phyloP scores from a whole-genome alignment of 2,888 invertebrate genomes.

The Drosophila cyrtoloma region DNA sequence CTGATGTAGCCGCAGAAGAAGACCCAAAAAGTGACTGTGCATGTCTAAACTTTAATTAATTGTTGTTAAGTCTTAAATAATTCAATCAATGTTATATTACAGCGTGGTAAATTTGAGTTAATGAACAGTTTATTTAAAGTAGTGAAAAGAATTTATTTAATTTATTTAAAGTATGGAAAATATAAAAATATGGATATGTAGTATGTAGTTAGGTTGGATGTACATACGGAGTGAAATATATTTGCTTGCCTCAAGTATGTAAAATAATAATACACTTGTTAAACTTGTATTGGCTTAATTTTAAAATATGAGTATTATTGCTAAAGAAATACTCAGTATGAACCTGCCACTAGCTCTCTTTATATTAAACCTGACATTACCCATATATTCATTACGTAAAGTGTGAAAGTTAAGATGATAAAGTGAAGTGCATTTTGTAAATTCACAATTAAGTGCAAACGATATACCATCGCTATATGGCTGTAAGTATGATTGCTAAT shows the following conservation, averaged over 20 bases:
- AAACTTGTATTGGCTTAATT: neutral
- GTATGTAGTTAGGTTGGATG: neutral
- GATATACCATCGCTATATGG: constrained; percentile 1
- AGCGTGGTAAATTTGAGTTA: neutral
- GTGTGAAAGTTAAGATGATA: constrained; percentile 2
- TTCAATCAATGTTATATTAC: neutral
- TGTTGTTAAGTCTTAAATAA: neutral
- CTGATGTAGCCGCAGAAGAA: neutral
- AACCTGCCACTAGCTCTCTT: neutral
- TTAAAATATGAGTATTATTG: neutral
- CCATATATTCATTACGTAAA: neutral
- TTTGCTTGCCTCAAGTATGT: neutral
- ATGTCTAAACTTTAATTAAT: neutral
- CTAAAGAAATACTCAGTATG: neutral
- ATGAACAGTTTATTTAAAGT: neutral
- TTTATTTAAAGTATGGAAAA: neutral
- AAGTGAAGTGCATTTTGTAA: neutral
- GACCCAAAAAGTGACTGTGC: neutral
- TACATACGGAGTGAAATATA: neutral
- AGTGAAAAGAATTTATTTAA: too few relatives aligned
- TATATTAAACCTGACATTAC: neutral
- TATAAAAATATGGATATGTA: neutral
- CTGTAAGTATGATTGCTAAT: constrained; percentile 29
- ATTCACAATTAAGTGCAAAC: constrained; percentile 15
- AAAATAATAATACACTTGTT: neutral